Evolutionary conservation across 2,888 invertebrate genomes (phyloP).

Genomic region (Ormyrus labotus): DNA sequence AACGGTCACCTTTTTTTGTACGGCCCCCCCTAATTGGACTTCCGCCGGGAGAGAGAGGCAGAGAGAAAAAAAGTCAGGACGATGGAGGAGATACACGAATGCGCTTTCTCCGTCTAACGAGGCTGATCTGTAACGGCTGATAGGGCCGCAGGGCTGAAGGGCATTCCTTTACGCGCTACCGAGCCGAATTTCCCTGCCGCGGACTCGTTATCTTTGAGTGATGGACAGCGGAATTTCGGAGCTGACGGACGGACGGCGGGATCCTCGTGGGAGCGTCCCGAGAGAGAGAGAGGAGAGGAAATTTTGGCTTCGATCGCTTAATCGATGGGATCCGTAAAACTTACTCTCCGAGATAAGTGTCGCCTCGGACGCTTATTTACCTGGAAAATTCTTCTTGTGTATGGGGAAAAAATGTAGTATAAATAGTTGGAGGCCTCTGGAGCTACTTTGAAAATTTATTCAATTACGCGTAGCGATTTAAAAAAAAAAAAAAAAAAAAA

Average conservation of each 20-base stretch:
- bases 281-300: not conserved
- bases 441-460: too few species aligned
- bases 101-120: not conserved
- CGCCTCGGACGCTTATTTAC: not conserved
- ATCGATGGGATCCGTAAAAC: constrained; percentile 4
- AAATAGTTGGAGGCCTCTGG: too few species aligned
- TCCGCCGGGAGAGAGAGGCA: constrained; percentile 8
- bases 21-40: constrained; percentile 23
- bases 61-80: not conserved
- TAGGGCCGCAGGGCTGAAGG: constrained; percentile 1
- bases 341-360: not conserved
- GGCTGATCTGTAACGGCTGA: constrained; percentile 17
- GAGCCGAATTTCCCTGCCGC: not conserved
- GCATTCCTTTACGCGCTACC: constrained; percentile 34
- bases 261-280: too few species aligned
- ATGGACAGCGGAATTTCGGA: constrained; percentile 32
- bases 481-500: too few species aligned
- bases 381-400: too few species aligned
- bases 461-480: too few species aligned
- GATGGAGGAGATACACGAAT: too few species aligned
- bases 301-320: not conserved
- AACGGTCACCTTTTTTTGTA: too few species aligned
- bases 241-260: constrained; percentile 31
- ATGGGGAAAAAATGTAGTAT: too few species aligned
- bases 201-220: constrained; percentile 7